Base-by-base conservation (phyloP, 1,140 invertebrate genomes). In the Pantala flavescens region DNA sequence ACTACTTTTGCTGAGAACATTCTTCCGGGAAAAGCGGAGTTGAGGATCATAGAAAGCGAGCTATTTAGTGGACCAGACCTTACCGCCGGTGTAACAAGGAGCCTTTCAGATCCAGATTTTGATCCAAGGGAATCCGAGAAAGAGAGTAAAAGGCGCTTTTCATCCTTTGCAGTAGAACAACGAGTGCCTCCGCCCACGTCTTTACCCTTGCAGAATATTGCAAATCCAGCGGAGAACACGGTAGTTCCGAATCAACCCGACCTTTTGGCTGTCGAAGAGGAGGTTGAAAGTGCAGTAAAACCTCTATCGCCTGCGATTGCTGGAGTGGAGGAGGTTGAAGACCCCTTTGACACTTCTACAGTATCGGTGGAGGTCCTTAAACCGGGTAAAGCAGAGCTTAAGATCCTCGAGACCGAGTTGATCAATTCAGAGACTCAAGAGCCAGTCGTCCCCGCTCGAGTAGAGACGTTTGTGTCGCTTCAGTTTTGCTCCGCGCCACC, bases 381-480 rank as follows among this genome's bases (percentile, higher is more conserved):
- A 70, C 91, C 90, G 3, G 88, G 89, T 7, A 89, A 90, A 82
- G 88, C 89, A 1, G 91, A 93, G 80, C 80, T 93, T 24, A 90
- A 91, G 80, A 80, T 92, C 23, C 84, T 92, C 7, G 90, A 91
- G 77, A 89, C 87, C 49, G 91, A 92, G 79, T 79, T 94, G n/a
- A 72, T 63, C 2, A 12, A 86, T 71, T 83, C 85, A 23, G 28
- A 72, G 71, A n/a, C 42, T 21, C 42, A 63, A 63, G 49, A 43
- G 72, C 74, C 3, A 24, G n/a, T 63, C 3, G 16, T 19, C 49
- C 1, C 49, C n/a, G 49, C 49, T 63, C 28, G 28, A 5, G 28
- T 36, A 5, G 3, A 63, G n/a, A 14, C n/a, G 14, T 21, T 63
- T 3, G 49, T 63, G 49, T 19, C 49, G 5, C n/a, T 63, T 19